Base-by-base conservation (phyloP, 2,113 vertebrate genomes). In the Microtus richardsoni region DNA sequence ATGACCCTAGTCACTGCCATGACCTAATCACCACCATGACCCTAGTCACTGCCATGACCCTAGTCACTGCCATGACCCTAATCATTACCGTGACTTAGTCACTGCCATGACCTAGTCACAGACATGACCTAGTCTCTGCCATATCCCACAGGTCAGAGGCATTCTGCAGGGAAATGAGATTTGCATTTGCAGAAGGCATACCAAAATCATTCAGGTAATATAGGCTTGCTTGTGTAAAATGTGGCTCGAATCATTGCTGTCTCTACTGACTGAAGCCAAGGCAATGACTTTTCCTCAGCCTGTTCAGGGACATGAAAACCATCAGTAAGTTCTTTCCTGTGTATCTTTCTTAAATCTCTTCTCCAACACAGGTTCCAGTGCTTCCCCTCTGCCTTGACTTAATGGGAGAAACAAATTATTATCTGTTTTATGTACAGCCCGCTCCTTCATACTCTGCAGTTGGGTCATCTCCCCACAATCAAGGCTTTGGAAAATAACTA, bases 401-500 rank as follows among this genome's bases (percentile, higher is more conserved):
- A 82, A 44, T 22, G 79, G 70, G 92, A 39, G 60, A 86, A 52
- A 92, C 47, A 82, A 62, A 73, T 92, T 73, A 93, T 52, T 41
- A 79, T 62, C 54, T 95, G 52, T 93, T 39, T 96, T 95, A 80
- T 54, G 10, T 44, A 74, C 19, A 87, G 58, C 74, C 82, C 5
- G 16, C 82, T 95, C n/a, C 71, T 91, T 92, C 68, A 88, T 62
- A 89, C 12, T 85, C 60, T 84, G 88, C 17, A 79, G 16, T 95
- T 91, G 68, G 66, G 89, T 79, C 75, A 91, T 54, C 52, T 93
- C 14, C 47, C 75, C 33, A 36, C 19, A 85, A 85, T 36, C 78
- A 95, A 88, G 74, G 44, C 77, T 94, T 94, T 96, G 83, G 93
- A 95, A 96, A 95, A 64, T 62, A 94, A 91, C 60, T 92, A 62